phyloP scores from a whole-genome alignment of 2,888 invertebrate genomes.

The Tipula confusa region DNA sequence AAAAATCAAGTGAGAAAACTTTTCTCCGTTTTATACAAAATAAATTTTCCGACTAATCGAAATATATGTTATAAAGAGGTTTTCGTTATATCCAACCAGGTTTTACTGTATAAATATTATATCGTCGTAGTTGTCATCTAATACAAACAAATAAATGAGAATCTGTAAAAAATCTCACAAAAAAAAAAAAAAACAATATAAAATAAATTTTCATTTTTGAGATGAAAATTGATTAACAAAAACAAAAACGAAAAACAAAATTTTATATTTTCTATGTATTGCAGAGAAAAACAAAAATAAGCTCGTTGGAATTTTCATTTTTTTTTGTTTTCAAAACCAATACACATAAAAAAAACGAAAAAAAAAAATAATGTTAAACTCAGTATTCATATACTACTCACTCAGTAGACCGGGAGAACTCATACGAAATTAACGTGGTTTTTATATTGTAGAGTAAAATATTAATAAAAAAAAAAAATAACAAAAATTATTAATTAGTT shows the following conservation, averaged over 20 bases:
- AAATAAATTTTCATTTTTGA: slow-evolving; percentile 13
- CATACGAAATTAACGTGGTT: background rate
- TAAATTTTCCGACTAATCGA: too few species aligned
- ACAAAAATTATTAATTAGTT: background rate
- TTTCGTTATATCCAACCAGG: too few species aligned
- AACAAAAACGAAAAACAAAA: background rate
- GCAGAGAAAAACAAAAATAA: background rate
- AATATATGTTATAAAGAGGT: too few species aligned
- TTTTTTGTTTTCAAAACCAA: background rate
- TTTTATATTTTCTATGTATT: background rate
- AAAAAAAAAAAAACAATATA: background rate
- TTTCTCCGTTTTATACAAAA: too few species aligned
- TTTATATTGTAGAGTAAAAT: background rate
- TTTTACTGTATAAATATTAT: too few species aligned
- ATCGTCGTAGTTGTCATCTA: background rate
- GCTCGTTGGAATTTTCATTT: background rate
- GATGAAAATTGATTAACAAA: slow-evolving; percentile 12
- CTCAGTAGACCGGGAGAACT: slow-evolving; percentile 9
- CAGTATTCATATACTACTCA: too few species aligned
- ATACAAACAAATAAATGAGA: background rate
- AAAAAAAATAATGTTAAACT: background rate
- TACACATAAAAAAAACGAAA: background rate
- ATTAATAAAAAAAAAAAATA: background rate
- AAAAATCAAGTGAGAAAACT: too few species aligned
- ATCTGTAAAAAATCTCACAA: slow-evolving; percentile 6